These are phyloP conservation scores for Kradibia gibbosae DNA, from an alignment of 1,140 invertebrate genomes.

Conservation along the genomic window DNA sequence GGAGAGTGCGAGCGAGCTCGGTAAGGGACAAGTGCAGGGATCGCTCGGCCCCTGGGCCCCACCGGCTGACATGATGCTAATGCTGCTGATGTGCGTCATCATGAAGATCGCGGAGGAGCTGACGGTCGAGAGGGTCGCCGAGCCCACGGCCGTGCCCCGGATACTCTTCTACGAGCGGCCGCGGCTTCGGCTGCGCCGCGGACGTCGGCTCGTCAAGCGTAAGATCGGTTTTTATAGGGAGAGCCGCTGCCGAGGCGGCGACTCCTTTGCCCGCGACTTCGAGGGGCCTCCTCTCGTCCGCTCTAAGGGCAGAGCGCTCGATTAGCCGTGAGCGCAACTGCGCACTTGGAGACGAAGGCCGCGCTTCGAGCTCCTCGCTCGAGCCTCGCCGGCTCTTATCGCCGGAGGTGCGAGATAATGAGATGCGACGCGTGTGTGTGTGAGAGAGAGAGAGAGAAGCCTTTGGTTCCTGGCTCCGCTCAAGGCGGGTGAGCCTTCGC, in stretches of 20 bases:
- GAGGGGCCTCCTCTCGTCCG: too few species aligned
- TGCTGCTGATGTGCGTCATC: slow-evolving; percentile 71
- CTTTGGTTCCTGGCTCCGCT: too few species aligned
- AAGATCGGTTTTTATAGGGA: not conserved
- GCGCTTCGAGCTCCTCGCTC: too few species aligned
- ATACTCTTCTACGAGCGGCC: slow-evolving; percentile 1
- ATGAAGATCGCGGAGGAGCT: slow-evolving; percentile 71
- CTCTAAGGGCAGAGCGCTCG: too few species aligned
- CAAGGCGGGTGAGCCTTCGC: too few species aligned
- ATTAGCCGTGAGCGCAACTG: not conserved
- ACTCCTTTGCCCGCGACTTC: too few species aligned
- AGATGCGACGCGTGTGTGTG: too few species aligned
- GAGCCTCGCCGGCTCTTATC: too few species aligned
- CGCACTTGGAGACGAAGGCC: too few species aligned
- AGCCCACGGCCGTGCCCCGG: not conserved
- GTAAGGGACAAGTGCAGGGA: not conserved
- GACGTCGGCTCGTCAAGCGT: slow-evolving; percentile 33
- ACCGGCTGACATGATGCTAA: slow-evolving; percentile 66
- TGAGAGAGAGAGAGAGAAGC: too few species aligned
- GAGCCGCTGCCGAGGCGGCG: not conserved
- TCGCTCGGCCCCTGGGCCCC: not conserved
- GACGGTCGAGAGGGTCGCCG: not conserved
- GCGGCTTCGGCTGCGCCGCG: not conserved
- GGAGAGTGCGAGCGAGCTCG: not conserved
- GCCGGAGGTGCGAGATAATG: too few species aligned